Evolutionary conservation across 2,797 vertebrate species (phyloP).

Genomic region (Danio albolineatus): DNA sequence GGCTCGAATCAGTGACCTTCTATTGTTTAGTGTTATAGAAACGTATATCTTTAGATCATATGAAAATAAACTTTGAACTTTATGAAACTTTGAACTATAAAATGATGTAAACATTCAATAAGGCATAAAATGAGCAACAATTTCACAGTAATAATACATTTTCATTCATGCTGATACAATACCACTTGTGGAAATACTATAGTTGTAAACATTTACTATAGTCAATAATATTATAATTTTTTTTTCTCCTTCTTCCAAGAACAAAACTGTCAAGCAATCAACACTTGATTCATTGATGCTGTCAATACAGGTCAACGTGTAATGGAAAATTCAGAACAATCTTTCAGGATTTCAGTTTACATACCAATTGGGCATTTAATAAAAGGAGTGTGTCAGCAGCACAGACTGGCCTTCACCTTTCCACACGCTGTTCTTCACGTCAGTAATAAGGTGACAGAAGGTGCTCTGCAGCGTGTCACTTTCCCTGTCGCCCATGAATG

Average conservation of each 20-base stretch:
- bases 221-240: too few species aligned
- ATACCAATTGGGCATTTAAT: background rate
- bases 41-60: too few species aligned
- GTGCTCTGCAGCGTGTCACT: background rate
- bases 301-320: background rate
- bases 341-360: background rate
- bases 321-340: background rate
- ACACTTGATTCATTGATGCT: background rate
- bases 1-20: too few species aligned
- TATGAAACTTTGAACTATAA: too few species aligned
- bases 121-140: background rate
- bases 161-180: background rate
- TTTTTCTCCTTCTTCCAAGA: too few species aligned
- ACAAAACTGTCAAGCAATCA: background rate
- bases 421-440: background rate
- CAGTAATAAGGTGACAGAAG: background rate
- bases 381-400: background rate
- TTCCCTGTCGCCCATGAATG: background rate
- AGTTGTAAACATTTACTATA: background rate
- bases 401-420: slow-evolving; percentile 4
- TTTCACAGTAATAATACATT: background rate
- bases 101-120: background rate
- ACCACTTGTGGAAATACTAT: too few species aligned
- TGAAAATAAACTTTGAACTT: too few species aligned
- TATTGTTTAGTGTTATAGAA: too few species aligned